These are phyloP conservation scores for Campoplex nolae DNA, from an alignment of 2,888 invertebrate genomes.

Conservation along the genomic window DNA sequence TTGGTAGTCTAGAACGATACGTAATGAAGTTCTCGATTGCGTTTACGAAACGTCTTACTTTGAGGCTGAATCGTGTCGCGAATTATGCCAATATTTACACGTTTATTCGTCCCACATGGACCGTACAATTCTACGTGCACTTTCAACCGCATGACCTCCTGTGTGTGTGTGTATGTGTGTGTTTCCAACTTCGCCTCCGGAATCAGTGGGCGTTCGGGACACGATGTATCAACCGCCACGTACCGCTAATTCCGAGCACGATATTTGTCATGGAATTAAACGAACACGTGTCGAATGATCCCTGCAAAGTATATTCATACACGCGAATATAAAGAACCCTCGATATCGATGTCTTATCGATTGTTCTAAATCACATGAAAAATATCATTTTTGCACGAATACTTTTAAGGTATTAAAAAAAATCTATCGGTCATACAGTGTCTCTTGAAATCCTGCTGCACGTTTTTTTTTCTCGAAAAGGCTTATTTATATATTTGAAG, in stretches of 20 bases:
- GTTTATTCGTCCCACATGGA: neutral
- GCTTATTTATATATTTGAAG: too few species aligned
- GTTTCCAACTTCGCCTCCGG: neutral
- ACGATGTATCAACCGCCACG: constrained; percentile 7
- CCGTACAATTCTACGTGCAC: constrained; percentile 19
- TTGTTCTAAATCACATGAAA: neutral
- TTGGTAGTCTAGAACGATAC: neutral
- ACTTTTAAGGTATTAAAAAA: too few species aligned
- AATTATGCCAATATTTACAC: constrained; percentile 4
- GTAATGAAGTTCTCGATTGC: neutral
- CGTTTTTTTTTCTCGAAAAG: too few species aligned
- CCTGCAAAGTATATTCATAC: neutral
- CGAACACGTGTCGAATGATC: neutral
- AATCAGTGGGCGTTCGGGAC: constrained; percentile 20
- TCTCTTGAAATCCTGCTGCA: too few species aligned
- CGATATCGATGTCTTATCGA: neutral
- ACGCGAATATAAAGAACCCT: neutral
- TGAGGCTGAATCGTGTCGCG: neutral
- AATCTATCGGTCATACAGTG: too few species aligned
- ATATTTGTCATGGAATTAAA: constrained; percentile 23
- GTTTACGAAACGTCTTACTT: neutral
- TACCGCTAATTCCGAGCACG: constrained; percentile 16
- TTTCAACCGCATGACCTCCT: constrained; percentile 30
- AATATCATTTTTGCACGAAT: neutral
- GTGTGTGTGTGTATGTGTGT: neutral